Evolutionary conservation across 2,888 invertebrate species (phyloP), one percentile per base, ranked within the genome.

Genomic region (Iselma pallidipennis): DNA sequence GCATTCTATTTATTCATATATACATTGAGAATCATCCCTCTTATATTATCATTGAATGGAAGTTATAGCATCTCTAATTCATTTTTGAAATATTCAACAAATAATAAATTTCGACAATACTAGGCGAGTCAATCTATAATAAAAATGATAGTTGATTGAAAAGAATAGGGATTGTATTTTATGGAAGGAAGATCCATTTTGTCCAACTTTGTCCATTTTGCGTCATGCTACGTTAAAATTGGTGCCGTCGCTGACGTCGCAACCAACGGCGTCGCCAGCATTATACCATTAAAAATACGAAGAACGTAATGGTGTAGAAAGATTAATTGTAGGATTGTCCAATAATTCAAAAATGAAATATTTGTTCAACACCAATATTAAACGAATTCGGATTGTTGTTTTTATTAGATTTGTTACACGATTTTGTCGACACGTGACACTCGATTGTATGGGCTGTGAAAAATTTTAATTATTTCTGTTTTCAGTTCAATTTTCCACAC

Each of bases 1-100:
- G 73, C 69, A 64, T 66, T 73, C 75, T 75, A 75, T 77, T 75
- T 77, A 78, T 78, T 76, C 76, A 77, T 75, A 65, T 64, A 58
- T 29, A 9, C 37, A n/a, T n/a, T n/a, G n/a, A 16, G 14, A 37
- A 37, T 16, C 37, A 37, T 37, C 37, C 37, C 37, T 16, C 37
- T 16, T 37, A 37, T 33, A 33, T 33, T 14, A 33, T 33, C 33
- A 33, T 5, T 37, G 37, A 37, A 29, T 29, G 29, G 29, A 29
- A 37, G 19, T 37, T 37, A 37, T 19, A 1, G 37, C 37, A 16
- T 37, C 7, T 5, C 37, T 37, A 16, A 37, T 37, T 37, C 37
- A 37, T 37, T 16, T 37, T 37, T 37, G 37, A 19, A 33, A n/a
- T 33, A 33, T 33, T 14, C n/a, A 1, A 33, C 31, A 33, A 33